Evolutionary conservation across 2,797 vertebrate species (phyloP), one percentile per base, ranked within the genome.

Genomic region (Sciaenops ocellatus): DNA sequence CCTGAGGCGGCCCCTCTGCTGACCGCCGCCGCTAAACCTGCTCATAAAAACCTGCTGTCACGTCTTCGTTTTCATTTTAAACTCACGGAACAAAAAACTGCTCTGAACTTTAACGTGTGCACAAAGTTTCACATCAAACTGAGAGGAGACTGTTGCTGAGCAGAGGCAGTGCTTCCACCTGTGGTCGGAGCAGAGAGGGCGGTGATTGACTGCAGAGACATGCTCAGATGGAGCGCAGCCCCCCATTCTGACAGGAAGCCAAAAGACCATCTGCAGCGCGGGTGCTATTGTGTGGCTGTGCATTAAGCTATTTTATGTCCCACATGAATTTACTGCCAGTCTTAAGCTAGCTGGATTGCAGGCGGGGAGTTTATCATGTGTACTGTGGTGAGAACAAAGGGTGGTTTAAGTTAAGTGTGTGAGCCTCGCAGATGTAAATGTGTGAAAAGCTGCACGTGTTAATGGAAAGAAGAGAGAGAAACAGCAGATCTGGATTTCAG

Each of bases 251-350:
- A 80, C 85, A 79, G 70, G 64, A 82, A 80, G 73, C 80, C 82
- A 88, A 84, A 82, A 70, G 86, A 65, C 87, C 91, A 93, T 94
- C 91, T 92, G 91, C 78, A 11, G 83, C 61, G 4, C 34, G 1
- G 8, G 3, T 51, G 56, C 80, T 51, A 70, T 87, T 90, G 84
- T 87, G 72, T 59, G 56, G 30, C 68, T 61, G 73, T 62, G 81
- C 82, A 73, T 88, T 80, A 73, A 86, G 83, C 64, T 80, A 66
- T 82, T 91, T 90, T 59, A 85, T 82, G 84, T 79, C 84, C 80
- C 62, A 71, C 51, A 3, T 87, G 83, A 89, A 93, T 94, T 93
- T 93, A 94, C 87, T 73, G 86, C 79, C 73, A 34, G 83, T 66
- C 65, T 79, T 30, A 63, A 73, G 54, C 84, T 73, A 54, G 81